Evolutionary conservation across 2,113 vertebrate genomes (phyloP).

Genomic region (Caracal caracal): DNA sequence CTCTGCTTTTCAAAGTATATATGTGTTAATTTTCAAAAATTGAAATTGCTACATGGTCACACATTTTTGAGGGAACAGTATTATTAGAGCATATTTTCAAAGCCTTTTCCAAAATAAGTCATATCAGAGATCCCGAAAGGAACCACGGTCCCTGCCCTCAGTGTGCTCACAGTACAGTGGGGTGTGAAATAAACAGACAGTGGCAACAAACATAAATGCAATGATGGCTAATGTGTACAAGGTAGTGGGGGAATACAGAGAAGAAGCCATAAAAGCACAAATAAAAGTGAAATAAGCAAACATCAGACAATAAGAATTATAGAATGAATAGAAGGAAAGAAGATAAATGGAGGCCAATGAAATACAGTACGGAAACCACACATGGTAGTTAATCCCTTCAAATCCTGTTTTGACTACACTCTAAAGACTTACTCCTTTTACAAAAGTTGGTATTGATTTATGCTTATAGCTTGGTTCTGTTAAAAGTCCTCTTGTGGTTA

Average conservation of each 20-base stretch:
- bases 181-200: neutral
- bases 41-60: neutral
- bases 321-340: neutral
- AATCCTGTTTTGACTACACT: neutral
- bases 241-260: no score
- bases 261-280: neutral
- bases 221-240: fast-evolving
- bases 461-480: neutral
- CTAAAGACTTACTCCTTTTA: neutral
- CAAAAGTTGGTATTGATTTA: neutral
- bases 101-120: neutral
- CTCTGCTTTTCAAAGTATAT: neutral
- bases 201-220: no score
- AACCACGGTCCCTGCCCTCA: neutral
- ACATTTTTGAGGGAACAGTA: neutral
- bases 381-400: neutral
- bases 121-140: neutral
- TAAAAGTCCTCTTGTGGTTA: neutral
- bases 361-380: neutral
- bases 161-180: fast-evolving
- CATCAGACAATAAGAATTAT: neutral
- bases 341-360: neutral
- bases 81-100: neutral
- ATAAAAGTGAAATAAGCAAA: neutral
- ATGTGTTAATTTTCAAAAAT: neutral